phyloP scores from a whole-genome alignment of 2,888 invertebrate species.

The Synergus itoensis region DNA sequence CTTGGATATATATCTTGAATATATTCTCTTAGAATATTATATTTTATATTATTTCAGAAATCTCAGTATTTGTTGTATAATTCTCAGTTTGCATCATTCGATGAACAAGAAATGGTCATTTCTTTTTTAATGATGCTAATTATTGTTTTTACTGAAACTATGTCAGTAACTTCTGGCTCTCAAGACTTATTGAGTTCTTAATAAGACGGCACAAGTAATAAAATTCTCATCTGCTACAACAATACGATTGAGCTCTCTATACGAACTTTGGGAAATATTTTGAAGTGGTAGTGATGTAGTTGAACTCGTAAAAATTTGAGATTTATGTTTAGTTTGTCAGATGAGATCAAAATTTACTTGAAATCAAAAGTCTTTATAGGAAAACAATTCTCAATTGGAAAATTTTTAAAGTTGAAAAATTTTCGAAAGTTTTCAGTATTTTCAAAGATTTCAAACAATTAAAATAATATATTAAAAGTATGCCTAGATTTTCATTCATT shows the following conservation, averaged over 20 bases:
- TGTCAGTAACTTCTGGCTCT: conserved; percentile 6
- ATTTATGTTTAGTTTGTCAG: neutral
- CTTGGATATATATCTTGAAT: neutral
- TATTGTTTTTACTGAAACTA: conserved; percentile 23
- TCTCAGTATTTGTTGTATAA: neutral
- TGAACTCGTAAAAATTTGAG: neutral
- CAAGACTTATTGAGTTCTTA: neutral
- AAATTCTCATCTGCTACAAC: neutral
- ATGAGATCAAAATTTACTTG: neutral
- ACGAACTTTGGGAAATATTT: conserved; percentile 25
- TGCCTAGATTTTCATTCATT: too few species aligned
- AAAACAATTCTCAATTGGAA: too few species aligned
- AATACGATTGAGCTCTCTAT: neutral
- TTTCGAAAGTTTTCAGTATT: too few species aligned
- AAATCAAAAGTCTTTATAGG: too few species aligned
- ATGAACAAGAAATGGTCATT: neutral
- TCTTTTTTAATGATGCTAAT: conserved; percentile 1
- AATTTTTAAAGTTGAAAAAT: too few species aligned
- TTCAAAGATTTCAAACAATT: too few species aligned
- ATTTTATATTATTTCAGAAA: neutral
- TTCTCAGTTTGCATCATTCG: neutral
- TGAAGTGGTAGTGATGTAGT: neutral
- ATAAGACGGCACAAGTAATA: neutral
- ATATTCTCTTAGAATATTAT: neutral
- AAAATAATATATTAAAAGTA: too few species aligned